Evolutionary conservation across 2,797 vertebrate species (phyloP).

Genomic region (Epinephelus malabaricus): DNA sequence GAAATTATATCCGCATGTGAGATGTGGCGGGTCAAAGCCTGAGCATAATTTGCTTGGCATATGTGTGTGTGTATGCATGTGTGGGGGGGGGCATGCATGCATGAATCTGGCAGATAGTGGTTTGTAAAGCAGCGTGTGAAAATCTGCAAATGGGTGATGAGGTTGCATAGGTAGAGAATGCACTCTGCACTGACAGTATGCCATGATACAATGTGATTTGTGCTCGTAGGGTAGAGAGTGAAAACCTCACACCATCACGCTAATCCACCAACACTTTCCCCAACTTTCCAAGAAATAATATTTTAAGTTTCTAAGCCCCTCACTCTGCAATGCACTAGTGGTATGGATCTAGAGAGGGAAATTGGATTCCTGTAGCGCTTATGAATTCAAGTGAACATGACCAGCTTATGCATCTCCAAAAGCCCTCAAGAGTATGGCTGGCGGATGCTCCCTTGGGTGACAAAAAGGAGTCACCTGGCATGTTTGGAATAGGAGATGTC

Average conservation of each 20-base stretch:
- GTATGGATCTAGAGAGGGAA: conserved; percentile 65
- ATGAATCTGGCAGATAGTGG: conserved; percentile 27
- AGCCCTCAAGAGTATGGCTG: conserved; percentile 46
- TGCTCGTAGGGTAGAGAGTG: conserved; percentile 8
- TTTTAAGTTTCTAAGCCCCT: conserved; percentile 72
- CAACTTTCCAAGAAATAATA: conserved; percentile 69
- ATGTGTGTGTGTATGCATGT: not conserved
- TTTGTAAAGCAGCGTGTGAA: conserved; percentile 23
- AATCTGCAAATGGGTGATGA: conserved; percentile 44
- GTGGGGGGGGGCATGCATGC: not conserved
- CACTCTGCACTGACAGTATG: not conserved
- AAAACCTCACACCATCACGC: conserved; percentile 42
- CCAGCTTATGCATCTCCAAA: conserved; percentile 67
- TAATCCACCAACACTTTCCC: conserved; percentile 67
- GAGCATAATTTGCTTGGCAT: conserved; percentile 29
- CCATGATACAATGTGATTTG: conserved; percentile 27
- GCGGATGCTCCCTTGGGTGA: conserved; percentile 24
- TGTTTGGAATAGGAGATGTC: conserved; percentile 58
- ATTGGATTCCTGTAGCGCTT: conserved; percentile 71
- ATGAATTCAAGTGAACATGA: conserved; percentile 76
- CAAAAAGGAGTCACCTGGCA: conserved; percentile 41
- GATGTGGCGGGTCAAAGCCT: conserved; percentile 43
- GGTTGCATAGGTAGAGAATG: conserved; percentile 36
- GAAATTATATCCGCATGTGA: conserved; percentile 35
- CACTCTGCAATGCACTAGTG: conserved; percentile 45